Evolutionary conservation across 2,113 vertebrate species (phyloP), one percentile per base, ranked within the genome.

Genomic region (Pelmatolapia mariae): DNA sequence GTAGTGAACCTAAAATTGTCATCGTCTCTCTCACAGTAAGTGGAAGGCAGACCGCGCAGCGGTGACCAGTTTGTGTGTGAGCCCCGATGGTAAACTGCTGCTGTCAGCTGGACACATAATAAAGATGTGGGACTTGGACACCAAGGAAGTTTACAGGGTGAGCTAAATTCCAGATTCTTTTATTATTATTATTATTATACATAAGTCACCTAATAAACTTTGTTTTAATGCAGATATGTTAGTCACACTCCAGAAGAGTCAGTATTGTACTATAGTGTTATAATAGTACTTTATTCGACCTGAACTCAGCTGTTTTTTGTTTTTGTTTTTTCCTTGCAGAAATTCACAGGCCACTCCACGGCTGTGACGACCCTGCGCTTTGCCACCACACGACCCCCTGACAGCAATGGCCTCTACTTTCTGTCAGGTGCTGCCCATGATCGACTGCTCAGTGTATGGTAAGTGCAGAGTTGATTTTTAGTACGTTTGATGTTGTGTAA

Each of bases 121-220:
- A 96, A 99, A 99, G 95, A 97, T 99, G 95, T 99, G 99, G 98
- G 96, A 98, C 96, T 96, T 99, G 96, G 98, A 98, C 95, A 99
- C 98, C 95, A 99, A 99, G 96, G 98, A 98, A 96, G 94, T 99
- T 95, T 99, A 97, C 95, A 98, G 98, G 97, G 99, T 99, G 94
- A 97, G 98, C 85, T 5, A 3, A 8, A 4, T n/a, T 29, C 40
- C 57, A 15, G 4, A 54, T 83, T 26, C 24, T 53, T 76, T 24
- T n/a, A 4, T 52, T 8, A 50, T 26, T 7, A 13, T 59, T 59
- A 31, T 66, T 66, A 50, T 50, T 8, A 78, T 0, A 33, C 7
- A 12, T 8, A 52, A 31, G 26, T n/a, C 45, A 0, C 26, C 1
- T 50, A 31, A 31, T 50, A 31, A 78, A 78, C 43, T n/a, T 19